Percentiles rank a stretch among this genome's conserved stretches.
Evolutionary conservation across 2,113 vertebrate genomes (phyloP).

Genomic region (Nothocercus nigrocapillus): DNA sequence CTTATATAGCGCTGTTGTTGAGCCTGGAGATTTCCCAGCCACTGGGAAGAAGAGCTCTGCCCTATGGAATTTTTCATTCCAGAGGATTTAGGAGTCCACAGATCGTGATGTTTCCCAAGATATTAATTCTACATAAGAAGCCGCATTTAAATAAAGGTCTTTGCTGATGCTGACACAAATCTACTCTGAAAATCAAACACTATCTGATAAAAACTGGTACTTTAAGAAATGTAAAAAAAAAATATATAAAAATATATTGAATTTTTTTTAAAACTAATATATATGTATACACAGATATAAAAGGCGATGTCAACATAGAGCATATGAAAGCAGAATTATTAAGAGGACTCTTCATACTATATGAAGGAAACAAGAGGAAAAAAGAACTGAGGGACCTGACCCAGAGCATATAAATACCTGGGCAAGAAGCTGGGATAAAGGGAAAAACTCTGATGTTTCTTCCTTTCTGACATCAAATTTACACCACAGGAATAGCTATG

Average conservation of each 20-base stretch:
- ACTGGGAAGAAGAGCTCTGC: neutral
- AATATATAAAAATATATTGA: too few relatives aligned
- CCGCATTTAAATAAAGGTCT: neutral
- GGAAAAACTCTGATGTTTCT: neutral
- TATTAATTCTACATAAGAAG: neutral
- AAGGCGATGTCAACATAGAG: neutral
- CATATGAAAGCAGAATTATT: neutral
- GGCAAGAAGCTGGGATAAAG: neutral
- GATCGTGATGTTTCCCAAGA: neutral
- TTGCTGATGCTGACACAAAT: neutral
- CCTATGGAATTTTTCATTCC: neutral
- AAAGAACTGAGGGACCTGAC: neutral
- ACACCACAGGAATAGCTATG: too few relatives aligned
- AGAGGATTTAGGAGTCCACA: neutral
- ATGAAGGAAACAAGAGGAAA: too few relatives aligned
- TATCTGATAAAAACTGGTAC: neutral
- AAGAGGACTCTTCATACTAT: neutral
- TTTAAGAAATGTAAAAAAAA: neutral
- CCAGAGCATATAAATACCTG: neutral
- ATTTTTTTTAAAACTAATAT: too few relatives aligned
- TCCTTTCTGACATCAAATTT: neutral
- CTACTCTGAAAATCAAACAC: neutral
- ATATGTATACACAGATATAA: neutral
- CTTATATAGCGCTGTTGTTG: neutral
- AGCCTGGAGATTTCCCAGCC: neutral